Evolutionary conservation across 2,797 vertebrate genomes (phyloP).

Genomic region (Enoplosus armatus): DNA sequence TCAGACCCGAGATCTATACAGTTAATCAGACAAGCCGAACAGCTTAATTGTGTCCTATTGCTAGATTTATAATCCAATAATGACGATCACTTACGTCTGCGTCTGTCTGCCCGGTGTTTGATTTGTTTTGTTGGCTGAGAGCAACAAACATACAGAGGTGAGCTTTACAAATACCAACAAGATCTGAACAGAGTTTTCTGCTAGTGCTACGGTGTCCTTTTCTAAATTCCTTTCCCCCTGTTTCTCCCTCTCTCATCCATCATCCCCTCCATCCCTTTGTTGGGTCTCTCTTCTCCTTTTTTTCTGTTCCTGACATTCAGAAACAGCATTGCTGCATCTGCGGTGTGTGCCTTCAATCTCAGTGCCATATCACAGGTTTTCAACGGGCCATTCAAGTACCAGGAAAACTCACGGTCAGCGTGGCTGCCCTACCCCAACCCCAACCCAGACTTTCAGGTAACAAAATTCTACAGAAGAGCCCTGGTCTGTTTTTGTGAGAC

Average conservation of each 20-base stretch:
- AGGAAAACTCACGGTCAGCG: constrained; percentile 96
- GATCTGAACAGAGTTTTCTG: constrained; percentile 1
- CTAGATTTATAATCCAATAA: constrained; percentile 73
- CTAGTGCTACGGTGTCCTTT: constrained; percentile 6
- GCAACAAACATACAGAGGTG: constrained; percentile 40
- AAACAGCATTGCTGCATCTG: constrained; percentile 97
- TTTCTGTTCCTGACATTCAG: constrained; percentile 76
- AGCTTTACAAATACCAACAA: constrained; percentile 30
- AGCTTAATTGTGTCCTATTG: constrained; percentile 72
- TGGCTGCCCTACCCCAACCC: constrained; percentile 98
- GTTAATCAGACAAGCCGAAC: constrained; percentile 70
- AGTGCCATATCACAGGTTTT: constrained; percentile 95
- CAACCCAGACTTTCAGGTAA: constrained; percentile 98
- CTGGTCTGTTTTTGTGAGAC: no score
- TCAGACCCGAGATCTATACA: constrained; percentile 69
- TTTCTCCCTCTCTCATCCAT: constrained; percentile 32
- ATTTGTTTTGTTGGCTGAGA: constrained; percentile 53
- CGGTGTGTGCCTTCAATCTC: constrained; percentile 97
- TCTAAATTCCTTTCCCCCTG: constrained; percentile 15
- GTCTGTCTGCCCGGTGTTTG: constrained; percentile 38
- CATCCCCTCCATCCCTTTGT: constrained; percentile 1
- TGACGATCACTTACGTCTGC: constrained; percentile 59
- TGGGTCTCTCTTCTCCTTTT: background rate
- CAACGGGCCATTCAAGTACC: constrained; percentile 96
- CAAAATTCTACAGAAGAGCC: no score